Evolutionary conservation across 2,888 invertebrate genomes (phyloP), one percentile per base, ranked within the genome.

Genomic region (Syritta pipiens): DNA sequence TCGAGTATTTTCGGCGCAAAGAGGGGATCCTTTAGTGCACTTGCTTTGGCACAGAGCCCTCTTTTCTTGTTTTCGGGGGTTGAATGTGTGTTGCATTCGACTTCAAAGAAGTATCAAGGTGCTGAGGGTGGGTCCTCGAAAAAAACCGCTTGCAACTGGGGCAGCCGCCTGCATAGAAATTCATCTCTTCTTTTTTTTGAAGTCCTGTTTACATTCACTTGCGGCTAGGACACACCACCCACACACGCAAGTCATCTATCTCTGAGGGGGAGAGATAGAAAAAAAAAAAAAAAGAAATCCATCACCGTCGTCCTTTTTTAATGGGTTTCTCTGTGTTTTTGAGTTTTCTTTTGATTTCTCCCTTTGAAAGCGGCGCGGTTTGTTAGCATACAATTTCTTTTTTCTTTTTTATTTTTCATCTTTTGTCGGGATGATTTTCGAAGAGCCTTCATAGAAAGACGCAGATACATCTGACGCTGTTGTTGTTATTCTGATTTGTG

Each of bases 121-220:
- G 9, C 37, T 14, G 37, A 9, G 9, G 14, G 37, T 6, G 37
- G 2, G 9, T 37, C 14, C 14, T 37, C 37, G 2, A 37, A 17
- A 37, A 44, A 44, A 44, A n/a, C 10, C 20, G 22, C 44, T 44
- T 24, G 10, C 5, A 22, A 44, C 7, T 5, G 22, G 44, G 46
- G 3, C 6, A 14, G 5, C 10, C n/a, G 30, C 30, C n/a, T 14
- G 37, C 37, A 37, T 37, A 17, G 37, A 37, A 14, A 37, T 37
- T 37, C 37, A 17, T 37, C 37, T 7, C 37, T 37, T 37, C 9
- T 14, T 9, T 17, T 3, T 7, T 3, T 19, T 2, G n/a, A 17
- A 42, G 7, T 17, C 14, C 32, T 40, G 28, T 40, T 28, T 40
- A 49, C 30, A 49, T 49, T 62, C 9, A 10, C 48, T 37, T 12